Evolutionary conservation across 1,140 invertebrate genomes (phyloP), one percentile per base, ranked within the genome.

Genomic region (Drosophila pallidifrons): DNA sequence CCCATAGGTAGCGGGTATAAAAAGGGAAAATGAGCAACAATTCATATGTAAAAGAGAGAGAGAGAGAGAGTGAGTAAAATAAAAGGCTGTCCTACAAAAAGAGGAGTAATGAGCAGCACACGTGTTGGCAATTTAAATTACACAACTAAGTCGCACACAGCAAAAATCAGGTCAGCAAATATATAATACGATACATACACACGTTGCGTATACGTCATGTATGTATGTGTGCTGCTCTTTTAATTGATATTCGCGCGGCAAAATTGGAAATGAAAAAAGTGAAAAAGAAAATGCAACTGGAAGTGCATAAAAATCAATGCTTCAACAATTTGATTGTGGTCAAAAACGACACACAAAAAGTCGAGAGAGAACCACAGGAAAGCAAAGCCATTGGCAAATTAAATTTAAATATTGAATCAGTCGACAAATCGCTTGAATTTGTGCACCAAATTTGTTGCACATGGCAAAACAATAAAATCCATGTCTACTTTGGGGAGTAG

Each of bases 41-140:
- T 59, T 57, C 35, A 15, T 32, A 46, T 32, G 5, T 7, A 32
- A 1, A 32, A 32, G 0, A 6, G 30, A 5, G 8, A 38, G 32
- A 10, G 35, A 20, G 20, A 3, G 20, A 20, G 20, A 25, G 20
- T 25, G 20, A 25, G 20, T 25, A 25, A 25, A 25, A 25, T 25
- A 25, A 25, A 25, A 25, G 35, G 2, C 32, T 32, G 32, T 32
- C 32, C 32, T 2, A 3, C 35, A 38, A 38, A 38, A 30, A 71
- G 20, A 25, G 30, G 51, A 57, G 41, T 74, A 74, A 74, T 69
- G 65, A 49, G 65, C 13, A 13, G 8, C 35, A 75, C 43, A 55
- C 72, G 58, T 75, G 72, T 51, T 63, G 35, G 15, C 54, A 69
- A 63, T 75, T 69, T 38, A 63, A 63, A 58, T 70, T 43, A 52